phyloP scores from a whole-genome alignment of 2,888 invertebrate genomes.

The Pheosia tremula region DNA sequence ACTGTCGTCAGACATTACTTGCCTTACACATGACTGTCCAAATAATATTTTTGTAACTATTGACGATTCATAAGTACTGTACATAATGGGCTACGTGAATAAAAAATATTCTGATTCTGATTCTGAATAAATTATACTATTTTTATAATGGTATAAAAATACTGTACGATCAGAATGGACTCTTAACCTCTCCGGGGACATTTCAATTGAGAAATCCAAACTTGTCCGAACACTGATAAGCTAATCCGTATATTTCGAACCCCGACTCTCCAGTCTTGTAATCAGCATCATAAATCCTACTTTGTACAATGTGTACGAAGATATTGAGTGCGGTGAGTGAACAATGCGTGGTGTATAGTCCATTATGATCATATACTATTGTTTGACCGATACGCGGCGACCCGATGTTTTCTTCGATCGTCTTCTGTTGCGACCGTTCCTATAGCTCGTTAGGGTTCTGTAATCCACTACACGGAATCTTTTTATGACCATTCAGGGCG shows the following conservation, averaged over 20 bases:
- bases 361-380: slow-evolving; percentile 59
- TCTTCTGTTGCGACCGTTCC: slow-evolving; percentile 14
- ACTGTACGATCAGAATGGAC: neutral
- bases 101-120: too few relatives aligned
- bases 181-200: slow-evolving; percentile 5
- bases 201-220: slow-evolving; percentile 21
- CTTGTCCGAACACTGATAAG: slow-evolving; percentile 22
- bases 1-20: too few relatives aligned
- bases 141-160: neutral
- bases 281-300: slow-evolving; percentile 44
- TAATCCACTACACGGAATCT: too few relatives aligned
- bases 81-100: too few relatives aligned
- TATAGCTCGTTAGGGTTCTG: neutral
- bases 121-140: too few relatives aligned
- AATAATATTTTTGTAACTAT: too few relatives aligned
- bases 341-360: slow-evolving; percentile 56
- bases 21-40: too few relatives aligned
- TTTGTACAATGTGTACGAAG: slow-evolving; percentile 34
- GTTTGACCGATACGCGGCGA: slow-evolving; percentile 42
- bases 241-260: slow-evolving; percentile 28
- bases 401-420: slow-evolving; percentile 35
- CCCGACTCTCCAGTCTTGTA: slow-evolving; percentile 31
- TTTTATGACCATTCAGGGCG: too few relatives aligned
- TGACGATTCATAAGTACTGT: too few relatives aligned
- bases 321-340: slow-evolving; percentile 37